A percentile compares a stretch with the other conserved stretches of the same genome.
Evolutionary conservation across 2,888 invertebrate genomes (phyloP).

Genomic region (Dromius quadrimaculatus): DNA sequence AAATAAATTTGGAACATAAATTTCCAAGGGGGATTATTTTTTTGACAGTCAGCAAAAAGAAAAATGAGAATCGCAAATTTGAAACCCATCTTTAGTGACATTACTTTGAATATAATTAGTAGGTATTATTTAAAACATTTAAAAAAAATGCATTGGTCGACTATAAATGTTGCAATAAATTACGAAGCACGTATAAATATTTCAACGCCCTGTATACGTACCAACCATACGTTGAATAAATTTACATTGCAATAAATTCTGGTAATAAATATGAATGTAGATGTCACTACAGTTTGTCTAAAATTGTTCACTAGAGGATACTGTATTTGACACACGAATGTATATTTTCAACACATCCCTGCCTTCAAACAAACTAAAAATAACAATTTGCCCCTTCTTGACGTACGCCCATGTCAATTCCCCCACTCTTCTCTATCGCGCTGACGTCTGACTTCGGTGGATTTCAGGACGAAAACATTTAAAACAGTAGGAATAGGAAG

Average conservation of each 20-base stretch:
- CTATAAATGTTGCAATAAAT: too few relatives aligned
- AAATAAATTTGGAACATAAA: constrained; percentile 42
- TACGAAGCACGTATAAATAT: too few relatives aligned
- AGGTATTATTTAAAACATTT: too few relatives aligned
- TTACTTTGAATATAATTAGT: too few relatives aligned
- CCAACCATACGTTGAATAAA: too few relatives aligned
- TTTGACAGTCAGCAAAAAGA: constrained; percentile 43
- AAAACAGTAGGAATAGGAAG: neutral
- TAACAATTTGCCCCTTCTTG: too few relatives aligned
- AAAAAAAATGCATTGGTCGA: too few relatives aligned
- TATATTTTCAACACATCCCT: neutral
- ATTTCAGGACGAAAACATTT: neutral
- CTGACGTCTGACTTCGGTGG: neutral
- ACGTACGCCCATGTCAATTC: too few relatives aligned
- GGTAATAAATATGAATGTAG: constrained; percentile 23
- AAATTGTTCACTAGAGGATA: constrained; percentile 8
- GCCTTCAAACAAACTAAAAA: neutral
- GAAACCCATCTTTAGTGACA: too few relatives aligned
- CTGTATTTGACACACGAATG: constrained; percentile 6
- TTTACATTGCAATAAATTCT: too few relatives aligned
- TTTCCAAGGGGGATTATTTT: constrained; percentile 34
- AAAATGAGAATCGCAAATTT: constrained; percentile 30
- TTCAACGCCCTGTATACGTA: too few relatives aligned
- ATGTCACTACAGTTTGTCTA: constrained; percentile 13
- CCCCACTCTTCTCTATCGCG: too few relatives aligned